phyloP scores from a whole-genome alignment of 2,113 vertebrate genomes.

The Kobus ellipsiprymnus region DNA sequence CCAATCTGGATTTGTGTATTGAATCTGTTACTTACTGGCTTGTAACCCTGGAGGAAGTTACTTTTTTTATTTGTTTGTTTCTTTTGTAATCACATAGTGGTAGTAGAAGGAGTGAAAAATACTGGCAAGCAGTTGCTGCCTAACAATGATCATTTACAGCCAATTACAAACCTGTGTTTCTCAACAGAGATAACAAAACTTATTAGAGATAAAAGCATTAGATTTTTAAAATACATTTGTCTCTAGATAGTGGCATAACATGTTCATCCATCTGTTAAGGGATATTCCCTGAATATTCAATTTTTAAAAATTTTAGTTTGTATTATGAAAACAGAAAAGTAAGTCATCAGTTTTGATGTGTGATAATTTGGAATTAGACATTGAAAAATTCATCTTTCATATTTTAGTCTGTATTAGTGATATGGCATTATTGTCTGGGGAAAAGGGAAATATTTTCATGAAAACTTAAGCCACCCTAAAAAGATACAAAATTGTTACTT shows the following conservation, averaged over 20 bases:
- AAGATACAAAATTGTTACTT: not conserved
- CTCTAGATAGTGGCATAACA: not conserved
- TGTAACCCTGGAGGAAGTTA: not conserved
- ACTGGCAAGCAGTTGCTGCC: not conserved
- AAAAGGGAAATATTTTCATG: not conserved
- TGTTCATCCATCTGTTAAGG: not conserved
- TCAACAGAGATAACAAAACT: not conserved
- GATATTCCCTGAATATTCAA: not conserved
- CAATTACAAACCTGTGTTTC: not conserved
- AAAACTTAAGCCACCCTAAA: not conserved
- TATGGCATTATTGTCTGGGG: not conserved
- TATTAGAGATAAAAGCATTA: not conserved
- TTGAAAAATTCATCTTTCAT: not conserved
- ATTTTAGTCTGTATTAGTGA: not conserved
- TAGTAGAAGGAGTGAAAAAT: not conserved
- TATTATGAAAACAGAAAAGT: not conserved
- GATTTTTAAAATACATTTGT: not conserved
- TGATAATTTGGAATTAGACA: not conserved
- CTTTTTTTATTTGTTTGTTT: not conserved
- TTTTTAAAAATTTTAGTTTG: not conserved
- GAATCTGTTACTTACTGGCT: not conserved
- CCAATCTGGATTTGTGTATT: not conserved
- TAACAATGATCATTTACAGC: not conserved
- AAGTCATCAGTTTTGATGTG: not conserved
- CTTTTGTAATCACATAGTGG: not conserved